Evolutionary conservation across 53 echinoderm and acorn worm genomes (phyloP), one percentile per base, ranked within the genome.

Genomic region (Echinometra lucunter): DNA sequence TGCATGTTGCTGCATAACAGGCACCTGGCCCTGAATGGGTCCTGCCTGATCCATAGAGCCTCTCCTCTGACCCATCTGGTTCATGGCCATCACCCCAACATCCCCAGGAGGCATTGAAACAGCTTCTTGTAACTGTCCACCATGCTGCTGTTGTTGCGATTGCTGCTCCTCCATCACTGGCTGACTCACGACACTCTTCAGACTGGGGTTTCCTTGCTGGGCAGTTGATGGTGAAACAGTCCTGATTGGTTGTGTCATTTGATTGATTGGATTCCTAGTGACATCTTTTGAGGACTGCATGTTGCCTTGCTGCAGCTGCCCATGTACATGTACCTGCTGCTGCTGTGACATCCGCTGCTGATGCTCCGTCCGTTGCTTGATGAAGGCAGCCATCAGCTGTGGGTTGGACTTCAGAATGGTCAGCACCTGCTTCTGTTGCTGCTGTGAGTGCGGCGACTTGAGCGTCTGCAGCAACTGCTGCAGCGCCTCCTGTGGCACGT

Each of bases 21-120:
- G 85, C 60, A 94, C 94, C 80, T 96, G 96, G 12, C 90, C 90
- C 49, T 98, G 96, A 91, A 96, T 96, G 58, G 92, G 97, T 42
- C 92, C 96, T 42, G 57, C 47, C 55, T 88, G 91, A 55, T 95
- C 95, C 85, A 94, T 80, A 81, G 96, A 94, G n/a, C 95, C 88
- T 44, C 95, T 96, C 97, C 97, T 97, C 94, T 96, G 98, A 47
- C 96, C 96, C 89, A 98, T 95, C 72, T 91, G 80, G 89, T 96
- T 94, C 94, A 96, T 96, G 58, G 74, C 93, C 66, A 87, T 91
- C 53, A 91, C 95, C 15, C 91, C 82, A 90, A 88, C 92, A 49
- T 94, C 95, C 17, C 63, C 91, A 49, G 81, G 78, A 90, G 97
- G 95, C 97, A 97, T 93, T 92, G 97, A 93, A 74, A 95, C 40